phyloP scores from a whole-genome alignment of 2,888 invertebrate genomes.

The Cantharis lateralis region DNA sequence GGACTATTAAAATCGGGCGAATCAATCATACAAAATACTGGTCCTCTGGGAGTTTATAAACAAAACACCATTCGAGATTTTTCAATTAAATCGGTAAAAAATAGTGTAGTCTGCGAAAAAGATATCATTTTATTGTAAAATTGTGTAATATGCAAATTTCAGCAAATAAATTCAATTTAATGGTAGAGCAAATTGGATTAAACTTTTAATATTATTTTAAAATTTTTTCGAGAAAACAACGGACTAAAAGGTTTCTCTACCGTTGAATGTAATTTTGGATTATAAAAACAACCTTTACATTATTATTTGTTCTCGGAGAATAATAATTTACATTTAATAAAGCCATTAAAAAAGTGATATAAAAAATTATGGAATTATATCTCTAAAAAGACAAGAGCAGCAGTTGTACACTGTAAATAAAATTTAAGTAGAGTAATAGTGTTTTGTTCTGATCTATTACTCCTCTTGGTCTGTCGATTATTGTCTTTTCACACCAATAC shows the following conservation, averaged over 20 bases:
- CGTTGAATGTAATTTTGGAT: neutral
- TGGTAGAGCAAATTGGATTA: neutral
- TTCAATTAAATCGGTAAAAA: neutral
- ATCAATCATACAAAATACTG: too few relatives aligned
- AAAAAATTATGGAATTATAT: neutral
- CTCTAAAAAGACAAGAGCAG: neutral
- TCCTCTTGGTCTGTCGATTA: neutral
- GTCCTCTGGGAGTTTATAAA: too few relatives aligned
- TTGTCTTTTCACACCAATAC: neutral
- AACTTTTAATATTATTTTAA: neutral
- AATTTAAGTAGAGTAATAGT: neutral
- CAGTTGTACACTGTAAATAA: neutral
- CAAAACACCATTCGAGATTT: neutral
- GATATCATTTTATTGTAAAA: neutral
- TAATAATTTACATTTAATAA: neutral
- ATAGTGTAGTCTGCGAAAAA: neutral
- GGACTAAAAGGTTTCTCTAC: neutral
- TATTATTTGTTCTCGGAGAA: neutral
- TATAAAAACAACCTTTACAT: neutral
- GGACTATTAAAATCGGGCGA: neutral
- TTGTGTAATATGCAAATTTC: neutral
- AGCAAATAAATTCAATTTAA: neutral
- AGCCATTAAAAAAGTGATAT: neutral
- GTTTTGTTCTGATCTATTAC: neutral
- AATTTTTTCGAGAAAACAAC: neutral